These are phyloP conservation scores for Alectoris magna DNA, from an alignment of 2,797 vertebrate genomes.

Conservation along the genomic window DNA sequence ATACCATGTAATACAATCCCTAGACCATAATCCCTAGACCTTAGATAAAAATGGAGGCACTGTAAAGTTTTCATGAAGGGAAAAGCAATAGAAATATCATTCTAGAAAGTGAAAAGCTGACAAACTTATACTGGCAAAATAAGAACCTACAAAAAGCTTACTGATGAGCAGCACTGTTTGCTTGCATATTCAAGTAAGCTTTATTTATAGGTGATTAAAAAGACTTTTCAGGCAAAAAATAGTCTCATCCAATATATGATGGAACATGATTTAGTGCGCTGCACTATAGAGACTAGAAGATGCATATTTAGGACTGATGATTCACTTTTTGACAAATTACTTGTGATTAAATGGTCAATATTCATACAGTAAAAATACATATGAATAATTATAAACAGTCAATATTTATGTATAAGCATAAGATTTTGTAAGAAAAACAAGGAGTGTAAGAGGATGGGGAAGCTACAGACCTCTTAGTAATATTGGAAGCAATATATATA, in stretches of 20 bases:
- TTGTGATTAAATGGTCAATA: slow-evolving; percentile 23
- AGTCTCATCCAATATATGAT: slow-evolving; percentile 11
- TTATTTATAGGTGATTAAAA: slow-evolving; percentile 63
- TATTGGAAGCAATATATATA: slow-evolving; percentile 10
- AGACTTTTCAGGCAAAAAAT: slow-evolving; percentile 45
- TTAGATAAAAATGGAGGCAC: not conserved
- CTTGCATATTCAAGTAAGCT: slow-evolving; percentile 48
- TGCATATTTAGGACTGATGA: not conserved
- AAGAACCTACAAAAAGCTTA: not conserved
- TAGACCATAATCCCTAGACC: not conserved
- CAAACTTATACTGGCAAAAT: not conserved
- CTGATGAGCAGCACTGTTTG: not conserved
- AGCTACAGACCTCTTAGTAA: slow-evolving; percentile 38
- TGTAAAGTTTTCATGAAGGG: not conserved
- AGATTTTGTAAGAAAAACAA: slow-evolving; percentile 39
- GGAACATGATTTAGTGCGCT: not conserved
- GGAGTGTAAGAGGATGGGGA: not conserved
- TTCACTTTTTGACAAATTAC: not conserved
- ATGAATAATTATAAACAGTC: slow-evolving; percentile 30
- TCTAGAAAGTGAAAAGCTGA: slow-evolving; percentile 13
- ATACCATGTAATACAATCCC: not conserved
- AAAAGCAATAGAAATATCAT: not conserved
- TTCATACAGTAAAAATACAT: slow-evolving; percentile 39
- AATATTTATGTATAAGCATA: slow-evolving; percentile 19
- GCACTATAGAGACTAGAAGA: not conserved